Percentiles rank a stretch among this genome's conserved stretches.
Conservation (phyloP, 2,113 vertebrate genomes). For the Strix aluco region DNA sequence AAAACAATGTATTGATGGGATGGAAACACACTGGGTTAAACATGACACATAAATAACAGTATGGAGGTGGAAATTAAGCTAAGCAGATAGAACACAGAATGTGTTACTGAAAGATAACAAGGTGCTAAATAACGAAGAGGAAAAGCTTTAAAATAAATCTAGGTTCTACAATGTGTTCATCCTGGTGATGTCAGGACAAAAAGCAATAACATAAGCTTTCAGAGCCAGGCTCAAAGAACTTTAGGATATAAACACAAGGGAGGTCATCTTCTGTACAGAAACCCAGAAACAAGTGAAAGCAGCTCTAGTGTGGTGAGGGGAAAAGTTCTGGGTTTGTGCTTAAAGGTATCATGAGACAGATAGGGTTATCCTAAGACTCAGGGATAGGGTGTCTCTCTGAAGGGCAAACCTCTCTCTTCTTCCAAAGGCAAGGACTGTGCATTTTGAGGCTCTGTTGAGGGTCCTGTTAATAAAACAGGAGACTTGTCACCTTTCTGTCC, state of each 20-base stretch:
- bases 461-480: neutral
- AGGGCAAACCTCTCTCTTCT: neutral
- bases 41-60: neutral
- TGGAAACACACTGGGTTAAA: slow-evolving; percentile 18
- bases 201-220: neutral
- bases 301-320: neutral
- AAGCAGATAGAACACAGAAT: neutral
- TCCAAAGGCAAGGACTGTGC: neutral
- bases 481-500: neutral
- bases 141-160: slow-evolving; percentile 19
- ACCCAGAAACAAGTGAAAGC: neutral
- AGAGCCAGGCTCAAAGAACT: neutral
- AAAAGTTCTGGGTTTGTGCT: neutral
- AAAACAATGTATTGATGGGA: neutral
- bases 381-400: neutral
- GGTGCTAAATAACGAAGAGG: neutral
- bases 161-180: neutral
- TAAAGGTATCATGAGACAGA: neutral
- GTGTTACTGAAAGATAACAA: neutral
- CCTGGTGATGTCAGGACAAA: neutral
- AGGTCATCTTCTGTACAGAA: neutral
- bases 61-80: neutral
- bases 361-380: neutral
- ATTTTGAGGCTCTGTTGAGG: neutral
- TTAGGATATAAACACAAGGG: neutral